Evolutionary conservation across 2,888 invertebrate genomes (phyloP), one percentile per base, ranked within the genome.

Genomic region (Dryocosmus kuriphilus): DNA sequence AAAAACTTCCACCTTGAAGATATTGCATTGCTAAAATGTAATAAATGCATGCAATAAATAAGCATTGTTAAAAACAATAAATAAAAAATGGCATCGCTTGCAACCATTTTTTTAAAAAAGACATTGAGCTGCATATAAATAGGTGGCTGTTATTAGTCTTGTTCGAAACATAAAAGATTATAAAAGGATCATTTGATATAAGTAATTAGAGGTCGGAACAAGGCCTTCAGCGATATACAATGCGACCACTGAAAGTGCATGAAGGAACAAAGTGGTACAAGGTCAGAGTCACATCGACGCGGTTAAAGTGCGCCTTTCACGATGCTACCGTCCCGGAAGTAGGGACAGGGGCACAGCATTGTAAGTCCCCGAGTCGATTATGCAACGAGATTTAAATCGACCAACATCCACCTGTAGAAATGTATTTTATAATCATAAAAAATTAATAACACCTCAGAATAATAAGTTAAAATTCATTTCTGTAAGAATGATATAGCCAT

Each of bases 291-390:
- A 51, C 11, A 51, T 71, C 71, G 51, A 30, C 71, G 51, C 71
- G 51, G 51, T 51, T 71, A 71, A 71, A 51, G 71, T 71, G 71
- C 71, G 71, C 71, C 71, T 71, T 71, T 71, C 71, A 71, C 51
- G 71, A 51, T 51, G 27, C 51, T 51, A 24, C 30, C 19, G 30
- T 51, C 8, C 51, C 71, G 71, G 71, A 71, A 71, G 32, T 51
- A 51, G n/a, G 30, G 14, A 60, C 27, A 27, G 60, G 11, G n/a
- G 41, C 46, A n/a, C 22, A 35, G n/a, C 19, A 62, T 65, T 22
- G 14, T 24, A 9, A n/a, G 51, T 51, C n/a, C 4, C n/a, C 19
- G 9, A 27, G 41, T 46, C 19, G 46, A 67, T 71, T 71, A 51
- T 51, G 71, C 6, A 51, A 71, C 27, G 16, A 32, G 19, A 38